Evolutionary conservation across 2,888 invertebrate species (phyloP), one percentile per base, ranked within the genome.

Genomic region (Trimorus sp.): DNA sequence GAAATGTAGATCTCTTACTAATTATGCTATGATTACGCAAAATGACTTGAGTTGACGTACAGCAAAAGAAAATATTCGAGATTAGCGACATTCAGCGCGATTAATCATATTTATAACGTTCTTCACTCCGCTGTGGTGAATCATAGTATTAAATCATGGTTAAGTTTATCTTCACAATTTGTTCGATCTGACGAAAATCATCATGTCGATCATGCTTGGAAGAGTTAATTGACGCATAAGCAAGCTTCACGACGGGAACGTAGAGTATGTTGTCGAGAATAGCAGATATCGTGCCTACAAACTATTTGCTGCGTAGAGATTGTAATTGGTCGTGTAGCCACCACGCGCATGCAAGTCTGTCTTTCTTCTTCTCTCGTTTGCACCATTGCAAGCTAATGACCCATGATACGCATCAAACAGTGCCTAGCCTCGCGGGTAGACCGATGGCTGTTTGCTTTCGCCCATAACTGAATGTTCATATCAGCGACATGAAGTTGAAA

Each of bases 331-430:
- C 89, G 85, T 90, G 91, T 89, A 88, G 85, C 85, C 84, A 85
- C 84, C 87, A 86, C 86, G 86, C 86, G 86, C 86, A 85, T 86
- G 86, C 85, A 84, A 85, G 86, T 84, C 85, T 82, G 83, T 85
- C 86, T 73, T 53, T 80, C 75, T 80, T 70, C 74, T 80, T 85
- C 85, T 86, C 86, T 87, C 86, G 87, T 89, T 90, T 88, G 89
- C 88, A 87, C 89, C 87, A 86, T 84, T 85, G 86, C 73, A 86
- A 89, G 90, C 90, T 91, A 91, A 91, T 91, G 91, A 91, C 90
- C 88, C 88, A 88, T 88, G 91, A 91, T 91, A 91, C 89, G 87
- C 90, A 91, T 91, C 91, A 88, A 88, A 89, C 89, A 90, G 86
- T 83, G 87, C 85, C 85, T 85, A 78, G 79, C 77, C 68, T 84